These are phyloP conservation scores for Mechanitis messenoides DNA, from an alignment of 2,888 invertebrate genomes.

Conservation along the genomic window DNA sequence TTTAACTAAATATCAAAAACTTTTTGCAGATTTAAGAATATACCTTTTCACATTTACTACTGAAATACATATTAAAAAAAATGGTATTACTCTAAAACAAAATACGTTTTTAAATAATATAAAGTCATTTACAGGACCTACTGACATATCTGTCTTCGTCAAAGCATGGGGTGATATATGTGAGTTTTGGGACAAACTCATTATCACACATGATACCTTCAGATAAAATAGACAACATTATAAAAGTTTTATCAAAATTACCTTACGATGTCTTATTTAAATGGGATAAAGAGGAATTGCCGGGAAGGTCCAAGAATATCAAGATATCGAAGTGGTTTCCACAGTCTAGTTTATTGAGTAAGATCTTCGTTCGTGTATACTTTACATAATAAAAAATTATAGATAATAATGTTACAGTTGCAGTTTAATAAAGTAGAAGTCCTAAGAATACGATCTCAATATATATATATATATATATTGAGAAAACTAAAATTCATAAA, in stretches of 20 bases:
- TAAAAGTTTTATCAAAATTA: slow-evolving; percentile 43
- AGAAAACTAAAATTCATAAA: background rate
- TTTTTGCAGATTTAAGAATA: too few relatives aligned
- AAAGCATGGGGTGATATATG: slow-evolving; percentile 45
- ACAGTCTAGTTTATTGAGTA: slow-evolving; percentile 41
- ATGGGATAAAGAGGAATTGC: slow-evolving; percentile 45
- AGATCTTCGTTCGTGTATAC: background rate
- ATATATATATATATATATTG: too few relatives aligned
- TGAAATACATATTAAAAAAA: too few relatives aligned
- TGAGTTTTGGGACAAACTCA: slow-evolving; percentile 52
- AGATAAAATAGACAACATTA: slow-evolving; percentile 34
- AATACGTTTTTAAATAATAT: too few relatives aligned
- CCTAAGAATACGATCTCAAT: too few relatives aligned
- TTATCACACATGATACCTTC: slow-evolving; percentile 31
- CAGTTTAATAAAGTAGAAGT: background rate
- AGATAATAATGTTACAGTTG: background rate
- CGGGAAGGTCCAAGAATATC: slow-evolving; percentile 42
- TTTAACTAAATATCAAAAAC: too few relatives aligned
- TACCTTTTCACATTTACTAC: too few relatives aligned
- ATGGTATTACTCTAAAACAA: too few relatives aligned
- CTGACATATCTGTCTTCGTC: slow-evolving; percentile 29
- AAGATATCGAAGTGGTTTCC: slow-evolving; percentile 52
- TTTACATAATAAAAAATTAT: too few relatives aligned
- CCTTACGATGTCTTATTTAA: slow-evolving; percentile 53
- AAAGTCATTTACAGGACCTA: too few relatives aligned